Conservation (phyloP, 2,888 invertebrate genomes). For the Hydriomena furcata region DNA sequence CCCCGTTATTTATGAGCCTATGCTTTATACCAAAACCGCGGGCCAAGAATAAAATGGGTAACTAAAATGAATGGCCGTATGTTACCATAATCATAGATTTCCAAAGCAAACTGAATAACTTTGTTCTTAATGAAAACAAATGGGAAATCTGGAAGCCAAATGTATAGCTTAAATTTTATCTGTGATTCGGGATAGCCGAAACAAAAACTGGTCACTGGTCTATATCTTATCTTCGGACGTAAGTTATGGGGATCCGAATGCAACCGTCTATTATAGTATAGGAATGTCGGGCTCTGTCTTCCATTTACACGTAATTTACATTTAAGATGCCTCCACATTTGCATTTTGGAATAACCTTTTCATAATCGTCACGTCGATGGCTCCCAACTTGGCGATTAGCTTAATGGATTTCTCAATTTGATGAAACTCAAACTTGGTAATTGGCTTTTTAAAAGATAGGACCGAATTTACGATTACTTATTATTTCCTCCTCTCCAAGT, state of each 20-base stretch:
- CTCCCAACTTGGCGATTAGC: slow-evolving; percentile 72
- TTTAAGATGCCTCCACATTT: slow-evolving; percentile 71
- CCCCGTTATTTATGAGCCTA: slow-evolving; percentile 81
- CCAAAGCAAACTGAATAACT: slow-evolving; percentile 56
- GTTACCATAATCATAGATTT: slow-evolving; percentile 75
- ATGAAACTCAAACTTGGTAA: slow-evolving; percentile 72
- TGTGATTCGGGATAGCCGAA: slow-evolving; percentile 48
- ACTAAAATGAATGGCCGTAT: slow-evolving; percentile 76
- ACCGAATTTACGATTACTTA: slow-evolving; percentile 59
- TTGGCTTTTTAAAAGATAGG: slow-evolving; percentile 73
- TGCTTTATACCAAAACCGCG: slow-evolving; percentile 79
- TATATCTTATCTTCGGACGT: slow-evolving; percentile 67
- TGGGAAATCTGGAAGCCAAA: slow-evolving; percentile 55
- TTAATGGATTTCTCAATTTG: slow-evolving; percentile 79
- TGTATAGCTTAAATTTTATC: slow-evolving; percentile 15
- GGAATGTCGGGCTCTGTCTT: slow-evolving; percentile 60
- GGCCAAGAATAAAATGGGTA: slow-evolving; percentile 80
- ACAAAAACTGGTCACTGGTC: slow-evolving; percentile 51
- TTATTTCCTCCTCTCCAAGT: slow-evolving; percentile 41
- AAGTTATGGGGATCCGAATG: slow-evolving; percentile 67
- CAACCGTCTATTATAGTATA: slow-evolving; percentile 56
- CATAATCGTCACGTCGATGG: slow-evolving; percentile 75
- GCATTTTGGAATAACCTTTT: slow-evolving; percentile 75
- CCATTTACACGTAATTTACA: slow-evolving; percentile 77
- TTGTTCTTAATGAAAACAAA: slow-evolving; percentile 68